phyloP scores from a whole-genome alignment of 1,140 invertebrate species.

The Contarinia nasturtii region DNA sequence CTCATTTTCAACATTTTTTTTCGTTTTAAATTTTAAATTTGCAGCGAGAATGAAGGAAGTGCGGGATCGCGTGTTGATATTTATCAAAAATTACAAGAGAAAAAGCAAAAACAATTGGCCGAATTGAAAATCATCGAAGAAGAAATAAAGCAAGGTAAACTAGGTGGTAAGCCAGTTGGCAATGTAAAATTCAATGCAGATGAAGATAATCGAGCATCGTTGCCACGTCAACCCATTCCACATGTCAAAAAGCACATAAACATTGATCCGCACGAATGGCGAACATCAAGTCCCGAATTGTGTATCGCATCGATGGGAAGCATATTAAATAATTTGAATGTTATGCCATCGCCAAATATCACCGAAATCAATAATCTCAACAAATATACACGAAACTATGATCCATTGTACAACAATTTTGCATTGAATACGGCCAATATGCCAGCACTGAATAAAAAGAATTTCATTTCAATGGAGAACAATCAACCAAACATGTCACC shows the following conservation, averaged over 20 bases:
- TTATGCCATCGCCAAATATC: neutral
- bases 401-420: conserved; percentile 3
- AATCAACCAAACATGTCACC: conserved; percentile 1
- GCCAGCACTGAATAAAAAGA: conserved; percentile 1
- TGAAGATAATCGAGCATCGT: conserved; percentile 16
- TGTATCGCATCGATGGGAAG: neutral
- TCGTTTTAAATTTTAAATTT: too few species aligned
- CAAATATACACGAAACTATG: conserved; percentile 2
- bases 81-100: conserved; percentile 69
- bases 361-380: conserved; percentile 4
- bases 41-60: conserved; percentile 43
- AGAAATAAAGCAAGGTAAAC: conserved; percentile 68
- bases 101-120: conserved; percentile 70
- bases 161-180: conserved; percentile 27
- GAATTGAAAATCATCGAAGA: conserved; percentile 64
- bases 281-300: neutral
- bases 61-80: conserved; percentile 61
- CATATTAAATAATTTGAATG: neutral
- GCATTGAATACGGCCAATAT: conserved; percentile 2
- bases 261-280: conserved; percentile 19
- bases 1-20: too few species aligned
- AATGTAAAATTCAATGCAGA: conserved; percentile 24
- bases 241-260: conserved; percentile 34
- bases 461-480: neutral
- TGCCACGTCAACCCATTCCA: conserved; percentile 35